Base-by-base conservation (phyloP, 2,797 vertebrate genomes). In the Tarsius wallacei region DNA sequence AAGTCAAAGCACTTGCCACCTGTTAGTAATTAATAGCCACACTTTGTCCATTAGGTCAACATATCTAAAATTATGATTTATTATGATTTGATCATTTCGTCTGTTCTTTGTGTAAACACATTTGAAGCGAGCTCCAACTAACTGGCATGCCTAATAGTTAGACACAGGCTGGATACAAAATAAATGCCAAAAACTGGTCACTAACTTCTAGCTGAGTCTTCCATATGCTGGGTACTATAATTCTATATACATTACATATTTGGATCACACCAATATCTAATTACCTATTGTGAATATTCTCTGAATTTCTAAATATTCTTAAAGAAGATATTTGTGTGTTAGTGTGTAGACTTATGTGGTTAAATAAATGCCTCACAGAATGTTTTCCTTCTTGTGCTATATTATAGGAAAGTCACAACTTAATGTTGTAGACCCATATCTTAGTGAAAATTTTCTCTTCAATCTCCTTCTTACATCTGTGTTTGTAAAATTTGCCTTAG, bases 61-160 rank as follows among this genome's bases (percentile, higher is more conserved):
- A 22, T 42, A 94, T 91, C 4, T 94, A 81, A 95, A 77, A 61
- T 55, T 36, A n/a, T 70, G 22, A 64, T n/a, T 71, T 86, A 66
- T 64, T 26, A 26, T 12, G 84, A 14, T 28, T 57, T 57, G 13
- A 70, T 55, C 1, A 78, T 59, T 83, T 92, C 89, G 0, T 28
- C 10, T 24, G 7, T 2, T 70, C 5, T 83, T n/a, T 63, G 4
- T 59, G 19, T 63, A 71, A 76, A 1, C 4, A 77, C 13, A 14
- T 26, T 4, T 80, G 28, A 9, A 61, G 83, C 66, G 26, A 55
- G 4, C 13, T 73, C 28, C 22, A 81, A 9, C 53, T 1, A 42
- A 21, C 0, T 42, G 21, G 49, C 13, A 66, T 26, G 11, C 42
- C 15, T 55, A 21, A 76, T 82, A 22, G 4, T 47, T 49, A 64